phyloP scores from a whole-genome alignment of 2,113 vertebrate species.

The Haplochromis vanheusdeni region DNA sequence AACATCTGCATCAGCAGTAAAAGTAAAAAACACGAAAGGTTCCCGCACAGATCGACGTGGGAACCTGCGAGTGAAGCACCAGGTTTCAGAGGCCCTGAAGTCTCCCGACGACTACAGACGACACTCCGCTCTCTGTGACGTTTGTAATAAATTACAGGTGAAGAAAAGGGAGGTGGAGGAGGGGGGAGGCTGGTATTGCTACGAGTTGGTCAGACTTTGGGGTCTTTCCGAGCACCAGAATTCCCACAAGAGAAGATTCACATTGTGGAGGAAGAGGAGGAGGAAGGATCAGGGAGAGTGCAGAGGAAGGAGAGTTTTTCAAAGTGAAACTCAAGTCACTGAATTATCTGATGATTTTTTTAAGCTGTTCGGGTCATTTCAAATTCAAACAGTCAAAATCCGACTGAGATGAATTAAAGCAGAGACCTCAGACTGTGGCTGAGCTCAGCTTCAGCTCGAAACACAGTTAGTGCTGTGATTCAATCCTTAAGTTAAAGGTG shows the following conservation, averaged over 20 bases:
- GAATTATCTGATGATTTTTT: background rate
- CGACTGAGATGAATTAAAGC: background rate
- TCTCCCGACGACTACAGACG: background rate
- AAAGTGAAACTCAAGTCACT: background rate
- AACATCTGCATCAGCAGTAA: background rate
- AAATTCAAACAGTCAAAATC: background rate
- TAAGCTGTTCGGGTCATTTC: background rate
- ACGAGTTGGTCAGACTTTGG: background rate
- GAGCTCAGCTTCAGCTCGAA: background rate
- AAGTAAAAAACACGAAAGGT: background rate
- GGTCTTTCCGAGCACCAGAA: slow-evolving; percentile 6
- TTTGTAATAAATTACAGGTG: background rate
- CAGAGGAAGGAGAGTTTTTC: background rate
- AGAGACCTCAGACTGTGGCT: background rate
- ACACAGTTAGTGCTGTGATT: background rate
- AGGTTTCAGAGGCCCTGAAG: background rate
- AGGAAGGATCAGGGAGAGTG: background rate
- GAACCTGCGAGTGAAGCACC: background rate
- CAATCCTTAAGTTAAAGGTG: background rate
- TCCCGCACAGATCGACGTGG: background rate
- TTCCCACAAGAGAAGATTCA: background rate
- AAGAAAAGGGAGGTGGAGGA: background rate
- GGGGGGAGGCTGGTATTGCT: background rate
- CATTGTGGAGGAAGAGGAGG: background rate
- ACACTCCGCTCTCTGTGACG: background rate